phyloP scores from a whole-genome alignment of 2,113 vertebrate genomes.

The Plestiodon gilberti region DNA sequence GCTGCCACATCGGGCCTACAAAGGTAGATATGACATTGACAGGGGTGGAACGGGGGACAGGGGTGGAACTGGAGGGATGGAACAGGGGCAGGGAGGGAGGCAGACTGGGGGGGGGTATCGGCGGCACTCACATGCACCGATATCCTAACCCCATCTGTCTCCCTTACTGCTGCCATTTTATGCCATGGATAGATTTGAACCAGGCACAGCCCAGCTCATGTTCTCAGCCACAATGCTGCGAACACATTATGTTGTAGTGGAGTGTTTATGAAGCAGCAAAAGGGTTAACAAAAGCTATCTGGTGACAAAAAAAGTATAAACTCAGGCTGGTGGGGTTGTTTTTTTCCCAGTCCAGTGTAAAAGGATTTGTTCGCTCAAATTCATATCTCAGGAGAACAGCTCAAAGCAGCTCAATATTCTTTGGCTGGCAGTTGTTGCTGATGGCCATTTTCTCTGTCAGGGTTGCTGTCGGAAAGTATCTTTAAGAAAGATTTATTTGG shows the following conservation, averaged over 20 bases:
- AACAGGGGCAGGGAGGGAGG: no score
- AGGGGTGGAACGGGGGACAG: no score
- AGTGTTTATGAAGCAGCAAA: constrained; percentile 11
- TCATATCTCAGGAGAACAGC: constrained; percentile 43
- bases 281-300: constrained; percentile 41
- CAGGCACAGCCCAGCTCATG: no score
- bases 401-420: constrained; percentile 62
- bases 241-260: background rate
- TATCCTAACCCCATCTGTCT: no score
- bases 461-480: constrained; percentile 59
- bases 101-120: background rate
- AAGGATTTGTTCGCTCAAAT: constrained; percentile 54
- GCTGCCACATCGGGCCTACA: no score
- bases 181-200: background rate
- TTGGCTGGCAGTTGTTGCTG: constrained; percentile 54
- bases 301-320: constrained; percentile 37
- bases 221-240: background rate
- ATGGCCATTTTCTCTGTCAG: constrained; percentile 63
- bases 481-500: constrained; percentile 71
- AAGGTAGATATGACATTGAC: no score
- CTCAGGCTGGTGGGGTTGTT: background rate
- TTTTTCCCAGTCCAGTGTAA: background rate
- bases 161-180: no score
- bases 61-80: no score
- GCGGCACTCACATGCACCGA: no score